Percentiles rank a stretch among this genome's conserved stretches.
phyloP scores from a whole-genome alignment of 2,113 vertebrate species.

The Mirza zaza region DNA sequence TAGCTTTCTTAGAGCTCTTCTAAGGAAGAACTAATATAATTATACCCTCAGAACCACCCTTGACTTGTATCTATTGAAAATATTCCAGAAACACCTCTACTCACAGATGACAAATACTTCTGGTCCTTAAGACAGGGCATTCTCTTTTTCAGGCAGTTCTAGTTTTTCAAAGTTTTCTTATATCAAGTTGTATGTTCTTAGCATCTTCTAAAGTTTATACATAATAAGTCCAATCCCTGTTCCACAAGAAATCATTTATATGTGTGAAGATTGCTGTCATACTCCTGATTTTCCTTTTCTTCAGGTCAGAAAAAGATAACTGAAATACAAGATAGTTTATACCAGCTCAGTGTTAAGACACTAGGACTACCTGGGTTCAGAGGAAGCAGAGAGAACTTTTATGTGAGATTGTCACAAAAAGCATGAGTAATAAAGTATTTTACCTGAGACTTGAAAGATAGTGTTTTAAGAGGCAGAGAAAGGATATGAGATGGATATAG shows the following conservation, averaged over 20 bases:
- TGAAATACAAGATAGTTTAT: slow-evolving; percentile 16
- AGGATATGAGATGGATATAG: background rate
- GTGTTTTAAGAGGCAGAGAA: slow-evolving; percentile 23
- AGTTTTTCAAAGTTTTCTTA: slow-evolving; percentile 7
- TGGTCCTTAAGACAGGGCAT: background rate
- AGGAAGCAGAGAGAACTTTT: background rate
- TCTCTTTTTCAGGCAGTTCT: background rate
- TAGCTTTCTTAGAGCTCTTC: slow-evolving; percentile 1
- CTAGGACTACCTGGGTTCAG: background rate
- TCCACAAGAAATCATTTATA: background rate
- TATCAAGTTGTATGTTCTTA: background rate
- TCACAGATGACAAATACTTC: background rate
- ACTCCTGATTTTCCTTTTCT: background rate
- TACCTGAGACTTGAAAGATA: background rate
- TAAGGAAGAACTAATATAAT: background rate
- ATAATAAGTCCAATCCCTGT: background rate
- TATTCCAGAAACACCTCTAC: slow-evolving; percentile 19
- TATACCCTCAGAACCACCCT: background rate
- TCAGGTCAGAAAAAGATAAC: background rate
- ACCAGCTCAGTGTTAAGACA: background rate
- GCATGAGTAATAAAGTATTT: background rate
- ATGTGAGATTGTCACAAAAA: background rate
- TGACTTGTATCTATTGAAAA: background rate
- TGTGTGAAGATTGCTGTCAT: background rate
- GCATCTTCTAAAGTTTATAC: background rate